Evolutionary conservation across 1,140 invertebrate genomes (phyloP), one percentile per base, ranked within the genome.

Genomic region (Drosophila lacertosa): DNA sequence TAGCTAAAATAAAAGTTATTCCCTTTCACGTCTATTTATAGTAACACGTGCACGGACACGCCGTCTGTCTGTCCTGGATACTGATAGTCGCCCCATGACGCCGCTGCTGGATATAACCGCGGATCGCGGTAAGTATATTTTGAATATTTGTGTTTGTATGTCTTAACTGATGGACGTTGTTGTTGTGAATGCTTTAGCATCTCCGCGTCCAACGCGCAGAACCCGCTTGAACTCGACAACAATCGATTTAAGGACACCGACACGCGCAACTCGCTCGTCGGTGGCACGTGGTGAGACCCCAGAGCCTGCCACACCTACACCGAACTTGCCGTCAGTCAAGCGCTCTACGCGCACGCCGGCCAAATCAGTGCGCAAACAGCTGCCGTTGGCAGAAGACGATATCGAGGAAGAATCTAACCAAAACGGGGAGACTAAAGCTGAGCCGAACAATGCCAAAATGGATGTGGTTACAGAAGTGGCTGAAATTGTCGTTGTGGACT

Each of bases 21-120:
- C 2, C 5, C 1, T 13, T 10, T 47, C 24, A 3, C 33, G 15
- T 0, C n/a, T 6, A 13, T 10, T 37, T 39, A 54, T 47, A 89
- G 89, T 80, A 6, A 90, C 89, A 9, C 84, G 89, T n/a, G 74
- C 84, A 4, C 68, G 81, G 7, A 74, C 78, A 15, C 80, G 89
- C 6, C 78, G 66, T 22, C 44, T 65, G 55, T 90, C 70, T 24
- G 53, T 51, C 33, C 62, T 71, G 40, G 80, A 89, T 5, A 47
- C 67, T 4, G 82, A 86, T 15, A 81, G 57, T 37, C 72, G 89
- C n/a, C 80, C 89, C 1, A 39, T 39, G 18, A 90, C 89, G 1
- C 89, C 89, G 0, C 54, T 65, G 22, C 20, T 90, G 4, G 69
- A 83, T n/a, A 5, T 48, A 6, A 54, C 65, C 3, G 11, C 66